Conservation (phyloP, 2,888 invertebrate species). For the Lordiphosa andalusiaca region DNA sequence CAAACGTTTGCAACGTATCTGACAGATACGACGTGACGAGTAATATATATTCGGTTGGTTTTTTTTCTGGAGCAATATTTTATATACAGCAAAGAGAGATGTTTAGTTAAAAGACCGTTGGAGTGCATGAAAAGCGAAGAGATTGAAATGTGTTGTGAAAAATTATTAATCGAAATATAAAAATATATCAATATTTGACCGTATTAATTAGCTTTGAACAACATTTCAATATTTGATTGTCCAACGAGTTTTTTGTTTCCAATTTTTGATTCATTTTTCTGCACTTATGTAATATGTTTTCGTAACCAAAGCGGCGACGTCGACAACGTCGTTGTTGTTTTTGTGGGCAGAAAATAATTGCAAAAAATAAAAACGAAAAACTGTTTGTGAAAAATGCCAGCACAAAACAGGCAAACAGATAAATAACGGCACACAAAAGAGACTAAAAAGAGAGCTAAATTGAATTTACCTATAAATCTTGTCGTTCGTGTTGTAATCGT, state of each 20-base stretch:
- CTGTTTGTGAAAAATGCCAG: slow-evolving; percentile 39
- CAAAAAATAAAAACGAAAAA: slow-evolving; percentile 31
- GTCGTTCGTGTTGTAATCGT: not conserved
- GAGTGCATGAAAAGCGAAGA: slow-evolving; percentile 14
- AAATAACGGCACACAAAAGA: slow-evolving; percentile 37
- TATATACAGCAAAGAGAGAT: slow-evolving; percentile 10
- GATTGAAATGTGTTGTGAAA: not conserved
- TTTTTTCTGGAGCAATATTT: slow-evolving; percentile 30
- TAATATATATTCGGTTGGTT: slow-evolving; percentile 48
- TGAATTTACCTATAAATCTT: slow-evolving; percentile 19
- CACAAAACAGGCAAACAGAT: slow-evolving; percentile 47
- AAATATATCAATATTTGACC: too few relatives aligned
- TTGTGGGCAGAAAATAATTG: slow-evolving; percentile 37
- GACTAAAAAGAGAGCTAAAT: slow-evolving; percentile 14
- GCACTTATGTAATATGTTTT: slow-evolving; percentile 71
- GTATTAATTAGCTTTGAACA: slow-evolving; percentile 6
- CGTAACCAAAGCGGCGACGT: slow-evolving; percentile 52
- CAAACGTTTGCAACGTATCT: slow-evolving; percentile 68
- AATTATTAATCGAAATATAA: too few relatives aligned
- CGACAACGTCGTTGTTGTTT: slow-evolving; percentile 4
- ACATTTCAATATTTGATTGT: not conserved
- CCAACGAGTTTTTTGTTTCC: not conserved
- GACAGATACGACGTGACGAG: slow-evolving; percentile 64
- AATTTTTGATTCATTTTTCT: slow-evolving; percentile 17
- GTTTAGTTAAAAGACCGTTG: not conserved